Base-by-base conservation (phyloP, 2,797 vertebrate species). In the Thripadectes ignobilis region DNA sequence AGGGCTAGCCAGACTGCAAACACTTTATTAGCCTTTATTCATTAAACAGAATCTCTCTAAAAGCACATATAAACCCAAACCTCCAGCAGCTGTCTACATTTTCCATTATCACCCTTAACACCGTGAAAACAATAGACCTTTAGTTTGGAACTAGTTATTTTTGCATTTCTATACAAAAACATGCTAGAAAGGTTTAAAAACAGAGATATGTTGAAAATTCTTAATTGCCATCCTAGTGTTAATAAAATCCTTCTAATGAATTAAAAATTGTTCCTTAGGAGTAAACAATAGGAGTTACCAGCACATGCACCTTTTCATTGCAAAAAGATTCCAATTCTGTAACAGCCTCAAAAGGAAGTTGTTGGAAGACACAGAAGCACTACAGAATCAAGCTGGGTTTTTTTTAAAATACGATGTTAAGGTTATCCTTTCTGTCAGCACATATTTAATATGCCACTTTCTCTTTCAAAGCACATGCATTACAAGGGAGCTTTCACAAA, bases 1-100 rank as follows among this genome's bases (percentile, higher is more conserved):
- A 89, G 72, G 32, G 36, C 65, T 73, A 86, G 81, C 41, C 79
- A 59, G 48, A 88, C 66, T 86, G 69, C 43, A 96, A 85, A 86
- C n/a, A 76, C 52, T 87, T 85, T 90, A 85, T 85, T 59, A 73
- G 83, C 24, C 49, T 92, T 78, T 63, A 76, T 67, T 91, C 74
- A 68, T 52, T 81, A 32, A 66, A 57, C 67, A 71, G 62, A 77
- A 26, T 52, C 58, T 71, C 79, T 69, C 68, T 63, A 78, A 76
- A 92, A 92, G 39, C 54, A 89, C 17, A 1, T 55, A 68, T 30
- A 86, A 84, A 78, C 13, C 45, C 65, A 22, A 34, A 79, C 14
- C 48, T 63, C 38, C 41, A 49, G 51, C n/a, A 81, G 76, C 34
- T 93, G 84, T 43, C 81, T 36, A 36, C 32, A 32, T 59, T 78